Evolutionary conservation across 1,140 invertebrate species (phyloP).

Genomic region (Drosophila nikananu): DNA sequence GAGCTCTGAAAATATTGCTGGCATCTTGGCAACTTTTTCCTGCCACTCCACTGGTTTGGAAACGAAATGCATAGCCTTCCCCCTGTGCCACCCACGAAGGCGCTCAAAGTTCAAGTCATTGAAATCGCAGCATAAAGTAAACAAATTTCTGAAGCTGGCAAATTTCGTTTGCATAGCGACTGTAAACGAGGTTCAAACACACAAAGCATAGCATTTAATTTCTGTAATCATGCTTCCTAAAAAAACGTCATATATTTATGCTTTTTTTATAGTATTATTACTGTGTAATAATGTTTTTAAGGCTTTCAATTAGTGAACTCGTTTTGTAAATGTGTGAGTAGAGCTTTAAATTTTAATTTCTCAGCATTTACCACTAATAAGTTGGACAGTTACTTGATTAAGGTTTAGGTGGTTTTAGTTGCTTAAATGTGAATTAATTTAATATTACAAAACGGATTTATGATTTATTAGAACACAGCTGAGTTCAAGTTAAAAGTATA

Average conservation of each 20-base stretch:
- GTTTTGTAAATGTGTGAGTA: not conserved
- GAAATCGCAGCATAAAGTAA: slow-evolving; percentile 13
- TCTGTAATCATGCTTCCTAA: slow-evolving; percentile 1
- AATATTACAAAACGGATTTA: not conserved
- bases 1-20: slow-evolving; percentile 35
- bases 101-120: slow-evolving; percentile 28
- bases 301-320: slow-evolving; percentile 1
- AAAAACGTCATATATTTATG: not conserved
- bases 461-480: not conserved
- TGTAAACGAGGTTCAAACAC: not conserved
- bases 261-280: not conserved
- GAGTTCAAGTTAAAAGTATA: not conserved
- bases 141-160: slow-evolving; percentile 4
- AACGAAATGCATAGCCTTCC: not conserved
- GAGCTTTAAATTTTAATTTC: not conserved
- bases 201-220: not conserved
- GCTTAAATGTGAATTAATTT: not conserved
- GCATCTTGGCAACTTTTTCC: slow-evolving; percentile 34
- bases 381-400: not conserved
- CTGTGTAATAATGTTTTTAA: slow-evolving; percentile 1
- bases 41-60: slow-evolving; percentile 23
- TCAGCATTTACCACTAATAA: not conserved
- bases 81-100: slow-evolving; percentile 17
- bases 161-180: not conserved
- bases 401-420: not conserved